A percentile compares a stretch with the other conserved stretches of the same genome.
These are phyloP conservation scores for Kryptopterus vitreolus DNA, from an alignment of 2,797 vertebrate genomes.

Conservation along the genomic window DNA sequence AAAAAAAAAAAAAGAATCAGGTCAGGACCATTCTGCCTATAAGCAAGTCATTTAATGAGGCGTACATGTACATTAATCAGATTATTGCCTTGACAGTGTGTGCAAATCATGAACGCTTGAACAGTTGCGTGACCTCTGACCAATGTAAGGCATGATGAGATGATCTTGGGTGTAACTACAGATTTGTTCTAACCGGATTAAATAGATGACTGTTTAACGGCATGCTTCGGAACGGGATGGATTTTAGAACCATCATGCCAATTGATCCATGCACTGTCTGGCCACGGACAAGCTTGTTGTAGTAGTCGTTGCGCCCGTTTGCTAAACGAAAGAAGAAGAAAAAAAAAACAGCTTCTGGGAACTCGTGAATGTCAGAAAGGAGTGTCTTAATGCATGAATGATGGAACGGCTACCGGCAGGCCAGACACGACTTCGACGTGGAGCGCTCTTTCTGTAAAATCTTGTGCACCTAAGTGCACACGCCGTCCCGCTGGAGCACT, in stretches of 20 bases:
- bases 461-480: slow-evolving; percentile 1
- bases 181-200: slow-evolving; percentile 3
- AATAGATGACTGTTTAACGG: background rate
- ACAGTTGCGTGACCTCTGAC: background rate
- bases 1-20: too few relatives aligned
- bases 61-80: slow-evolving; percentile 4
- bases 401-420: slow-evolving; percentile 7
- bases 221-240: background rate
- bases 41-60: background rate
- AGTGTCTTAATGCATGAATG: slow-evolving; percentile 5
- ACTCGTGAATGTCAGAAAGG: slow-evolving; percentile 2
- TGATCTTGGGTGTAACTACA: background rate
- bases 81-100: slow-evolving; percentile 8
- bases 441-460: slow-evolving; percentile 27
- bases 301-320: background rate
- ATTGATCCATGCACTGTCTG: background rate
- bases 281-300: background rate
- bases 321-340: background rate
- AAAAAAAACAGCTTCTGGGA: background rate
- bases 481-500: background rate
- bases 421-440: slow-evolving; percentile 24
- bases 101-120: background rate
- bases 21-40: background rate
- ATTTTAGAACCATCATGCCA: background rate
- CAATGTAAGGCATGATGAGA: background rate